These are phyloP conservation scores for Leptinotarsa undecemlineata DNA, from an alignment of 1,140 invertebrate species.

Conservation along the genomic window DNA sequence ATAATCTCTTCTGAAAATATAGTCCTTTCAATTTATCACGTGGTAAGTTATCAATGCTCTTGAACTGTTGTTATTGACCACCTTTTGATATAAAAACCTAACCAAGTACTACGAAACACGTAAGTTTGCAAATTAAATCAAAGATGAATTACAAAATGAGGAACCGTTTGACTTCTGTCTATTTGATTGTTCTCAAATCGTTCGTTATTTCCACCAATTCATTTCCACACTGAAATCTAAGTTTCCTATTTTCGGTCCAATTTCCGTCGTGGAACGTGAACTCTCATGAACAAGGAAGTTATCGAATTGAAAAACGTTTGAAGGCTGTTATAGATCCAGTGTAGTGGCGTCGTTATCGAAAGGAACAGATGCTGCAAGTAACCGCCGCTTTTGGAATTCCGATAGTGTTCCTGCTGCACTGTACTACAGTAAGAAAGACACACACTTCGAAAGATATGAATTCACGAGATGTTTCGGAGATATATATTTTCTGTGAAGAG, in stretches of 20 bases:
- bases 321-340: background rate
- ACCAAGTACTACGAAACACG: too few relatives aligned
- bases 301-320: background rate
- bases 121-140: too few relatives aligned
- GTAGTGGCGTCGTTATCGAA: background rate
- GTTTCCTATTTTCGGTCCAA: slow-evolving; percentile 4
- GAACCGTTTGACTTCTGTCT: background rate
- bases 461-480: background rate
- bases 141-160: too few relatives aligned
- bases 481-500: too few relatives aligned
- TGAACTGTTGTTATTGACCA: too few relatives aligned
- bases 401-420: background rate
- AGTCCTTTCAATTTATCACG: too few relatives aligned
- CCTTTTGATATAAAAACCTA: too few relatives aligned
- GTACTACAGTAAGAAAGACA: background rate
- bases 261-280: background rate
- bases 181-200: slow-evolving; percentile 5
- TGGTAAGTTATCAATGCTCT: too few relatives aligned
- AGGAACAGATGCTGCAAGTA: background rate
- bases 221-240: background rate
- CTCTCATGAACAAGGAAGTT: background rate
- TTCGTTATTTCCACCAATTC: background rate
- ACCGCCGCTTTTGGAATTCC: background rate
- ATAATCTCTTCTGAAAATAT: too few relatives aligned
- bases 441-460: background rate